phyloP scores from a whole-genome alignment of 2,113 vertebrate genomes.

The Meles meles region DNA sequence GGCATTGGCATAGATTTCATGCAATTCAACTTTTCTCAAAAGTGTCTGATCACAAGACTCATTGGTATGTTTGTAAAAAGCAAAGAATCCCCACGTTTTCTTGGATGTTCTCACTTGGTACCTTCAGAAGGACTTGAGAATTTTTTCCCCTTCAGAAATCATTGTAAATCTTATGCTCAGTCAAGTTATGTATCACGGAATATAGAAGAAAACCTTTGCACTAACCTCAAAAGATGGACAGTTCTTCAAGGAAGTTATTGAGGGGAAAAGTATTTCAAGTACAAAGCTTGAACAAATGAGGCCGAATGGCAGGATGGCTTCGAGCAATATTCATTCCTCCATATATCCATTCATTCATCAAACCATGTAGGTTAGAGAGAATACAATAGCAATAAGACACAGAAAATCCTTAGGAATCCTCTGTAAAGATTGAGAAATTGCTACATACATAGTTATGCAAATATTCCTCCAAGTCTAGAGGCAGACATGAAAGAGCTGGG shows the following conservation, averaged over 20 bases:
- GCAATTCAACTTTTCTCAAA: neutral
- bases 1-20: neutral
- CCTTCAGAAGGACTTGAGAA: neutral
- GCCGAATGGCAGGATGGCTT: neutral
- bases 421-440: neutral
- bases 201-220: slow-evolving; percentile 3
- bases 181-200: neutral
- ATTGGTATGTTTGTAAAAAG: neutral
- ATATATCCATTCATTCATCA: neutral
- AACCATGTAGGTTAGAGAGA: neutral
- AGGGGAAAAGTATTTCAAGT: neutral
- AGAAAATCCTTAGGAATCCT: neutral
- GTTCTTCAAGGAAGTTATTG: neutral
- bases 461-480: slow-evolving; percentile 28
- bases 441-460: neutral
- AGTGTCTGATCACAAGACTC: neutral
- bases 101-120: neutral
- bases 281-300: slow-evolving; percentile 13
- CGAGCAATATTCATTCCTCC: neutral
- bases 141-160: neutral
- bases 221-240: neutral
- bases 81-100: neutral
- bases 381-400: neutral
- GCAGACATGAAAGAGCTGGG: neutral
- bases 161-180: neutral